A percentile compares a stretch with the other conserved stretches of the same genome.
Evolutionary conservation across 2,797 vertebrate species (phyloP).

Genomic region (Acropternis orthonyx): DNA sequence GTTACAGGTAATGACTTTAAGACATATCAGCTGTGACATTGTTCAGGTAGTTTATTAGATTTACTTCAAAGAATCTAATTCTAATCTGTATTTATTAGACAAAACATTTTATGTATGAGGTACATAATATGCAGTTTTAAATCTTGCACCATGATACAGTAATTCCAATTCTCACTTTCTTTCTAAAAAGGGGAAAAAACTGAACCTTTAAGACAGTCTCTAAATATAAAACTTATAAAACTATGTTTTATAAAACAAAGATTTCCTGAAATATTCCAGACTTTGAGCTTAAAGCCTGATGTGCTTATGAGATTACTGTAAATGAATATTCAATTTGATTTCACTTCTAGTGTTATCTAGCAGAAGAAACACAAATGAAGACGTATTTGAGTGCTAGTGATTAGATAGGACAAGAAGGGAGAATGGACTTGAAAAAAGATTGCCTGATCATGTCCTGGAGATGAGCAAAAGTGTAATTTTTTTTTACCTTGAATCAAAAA

Average conservation of each 20-base stretch:
- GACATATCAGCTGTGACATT: constrained; percentile 15
- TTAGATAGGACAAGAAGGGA: neutral
- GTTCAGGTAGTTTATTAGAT: constrained; percentile 65
- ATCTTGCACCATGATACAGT: neutral
- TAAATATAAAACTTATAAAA: neutral
- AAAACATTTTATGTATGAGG: neutral
- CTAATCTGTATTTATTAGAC: constrained; percentile 25
- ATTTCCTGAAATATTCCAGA: neutral
- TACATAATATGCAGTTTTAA: neutral
- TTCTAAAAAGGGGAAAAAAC: neutral
- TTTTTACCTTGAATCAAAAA: neutral
- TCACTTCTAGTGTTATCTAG: neutral
- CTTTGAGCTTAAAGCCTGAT: neutral
- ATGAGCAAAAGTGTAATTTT: neutral
- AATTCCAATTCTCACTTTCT: neutral
- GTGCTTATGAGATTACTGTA: neutral
- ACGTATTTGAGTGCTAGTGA: neutral
- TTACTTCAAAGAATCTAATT: neutral
- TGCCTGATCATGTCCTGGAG: neutral
- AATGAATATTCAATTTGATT: neutral
- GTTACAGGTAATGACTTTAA: constrained; percentile 68
- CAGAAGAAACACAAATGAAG: neutral
- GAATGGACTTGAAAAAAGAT: neutral
- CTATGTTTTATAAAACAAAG: no score
- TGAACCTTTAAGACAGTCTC: neutral